phyloP scores from a whole-genome alignment of 2,888 invertebrate genomes.

The Epirrhoe alternata region DNA sequence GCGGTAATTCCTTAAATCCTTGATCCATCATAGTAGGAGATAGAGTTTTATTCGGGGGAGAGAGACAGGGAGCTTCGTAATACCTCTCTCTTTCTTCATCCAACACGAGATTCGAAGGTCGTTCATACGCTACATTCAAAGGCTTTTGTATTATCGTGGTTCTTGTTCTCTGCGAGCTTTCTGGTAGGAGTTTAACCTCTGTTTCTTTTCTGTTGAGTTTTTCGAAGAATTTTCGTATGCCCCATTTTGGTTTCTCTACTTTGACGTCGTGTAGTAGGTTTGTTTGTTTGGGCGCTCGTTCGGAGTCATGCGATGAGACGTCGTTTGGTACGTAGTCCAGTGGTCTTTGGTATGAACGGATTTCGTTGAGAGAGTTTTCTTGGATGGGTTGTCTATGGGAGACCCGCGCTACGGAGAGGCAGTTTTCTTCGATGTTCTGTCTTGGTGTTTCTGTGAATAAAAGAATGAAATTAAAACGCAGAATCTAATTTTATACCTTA shows the following conservation, averaged over 20 bases:
- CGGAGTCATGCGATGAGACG: constrained; percentile 78
- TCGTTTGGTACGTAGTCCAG: constrained; percentile 90
- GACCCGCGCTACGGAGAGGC: constrained; percentile 69
- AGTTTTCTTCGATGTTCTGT: constrained; percentile 61
- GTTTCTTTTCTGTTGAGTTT: constrained; percentile 76
- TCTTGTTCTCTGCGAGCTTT: constrained; percentile 56
- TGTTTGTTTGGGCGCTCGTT: constrained; percentile 73
- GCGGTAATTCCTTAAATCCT: constrained; percentile 73
- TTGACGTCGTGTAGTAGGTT: constrained; percentile 71
- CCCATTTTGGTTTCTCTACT: constrained; percentile 74
- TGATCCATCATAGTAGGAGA: constrained; percentile 80
- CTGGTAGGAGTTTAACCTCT: constrained; percentile 83
- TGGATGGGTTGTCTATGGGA: constrained; percentile 52
- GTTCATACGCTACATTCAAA: constrained; percentile 51
- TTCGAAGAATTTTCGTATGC: constrained; percentile 74
- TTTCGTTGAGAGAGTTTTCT: constrained; percentile 68
- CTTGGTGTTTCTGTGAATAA: constrained; percentile 36
- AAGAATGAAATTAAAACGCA: not conserved
- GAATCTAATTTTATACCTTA: no score
- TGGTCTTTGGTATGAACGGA: constrained; percentile 73
- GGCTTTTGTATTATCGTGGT: constrained; percentile 73
- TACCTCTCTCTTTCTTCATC: constrained; percentile 63
- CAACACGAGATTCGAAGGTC: constrained; percentile 69
- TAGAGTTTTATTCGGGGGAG: constrained; percentile 78
- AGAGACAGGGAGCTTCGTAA: constrained; percentile 74